Evolutionary conservation across 2,797 vertebrate species (phyloP).

Genomic region (Scyliorhinus canicula): DNA sequence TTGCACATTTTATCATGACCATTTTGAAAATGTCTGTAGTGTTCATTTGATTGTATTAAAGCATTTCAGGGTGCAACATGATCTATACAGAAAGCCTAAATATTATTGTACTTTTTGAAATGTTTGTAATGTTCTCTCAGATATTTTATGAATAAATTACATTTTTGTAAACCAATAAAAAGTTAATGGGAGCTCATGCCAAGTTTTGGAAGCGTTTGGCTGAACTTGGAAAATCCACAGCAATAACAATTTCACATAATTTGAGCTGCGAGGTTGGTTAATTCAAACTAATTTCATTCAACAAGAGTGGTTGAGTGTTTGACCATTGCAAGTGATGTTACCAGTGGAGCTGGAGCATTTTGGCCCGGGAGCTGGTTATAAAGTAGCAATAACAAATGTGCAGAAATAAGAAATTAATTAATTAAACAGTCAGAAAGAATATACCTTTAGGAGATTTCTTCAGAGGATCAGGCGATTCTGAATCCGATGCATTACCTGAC

Average conservation of each 20-base stretch:
- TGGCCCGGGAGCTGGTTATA: neutral
- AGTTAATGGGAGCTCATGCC: neutral
- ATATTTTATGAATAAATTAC: too few relatives aligned
- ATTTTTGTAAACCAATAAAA: neutral
- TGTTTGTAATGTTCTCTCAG: too few relatives aligned
- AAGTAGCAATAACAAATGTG: neutral
- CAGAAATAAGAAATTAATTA: neutral
- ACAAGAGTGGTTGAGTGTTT: neutral
- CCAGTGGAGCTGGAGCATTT: neutral
- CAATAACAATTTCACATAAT: neutral
- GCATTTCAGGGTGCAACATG: too few relatives aligned
- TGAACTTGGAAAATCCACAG: neutral
- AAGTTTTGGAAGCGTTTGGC: neutral
- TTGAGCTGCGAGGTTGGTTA: neutral
- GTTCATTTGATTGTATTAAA: too few relatives aligned
- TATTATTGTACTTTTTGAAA: too few relatives aligned
- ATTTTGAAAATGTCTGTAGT: too few relatives aligned
- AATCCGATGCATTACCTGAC: neutral
- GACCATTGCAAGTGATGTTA: neutral
- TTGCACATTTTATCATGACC: too few relatives aligned
- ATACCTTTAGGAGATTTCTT: slow-evolving; percentile 2
- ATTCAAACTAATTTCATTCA: neutral
- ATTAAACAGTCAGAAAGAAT: neutral
- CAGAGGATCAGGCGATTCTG: neutral
- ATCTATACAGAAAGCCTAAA: too few relatives aligned